Percentiles rank a stretch among this genome's conserved stretches.
Evolutionary conservation across 2,113 vertebrate genomes (phyloP).

Genomic region (Dromaius novaehollandiae): DNA sequence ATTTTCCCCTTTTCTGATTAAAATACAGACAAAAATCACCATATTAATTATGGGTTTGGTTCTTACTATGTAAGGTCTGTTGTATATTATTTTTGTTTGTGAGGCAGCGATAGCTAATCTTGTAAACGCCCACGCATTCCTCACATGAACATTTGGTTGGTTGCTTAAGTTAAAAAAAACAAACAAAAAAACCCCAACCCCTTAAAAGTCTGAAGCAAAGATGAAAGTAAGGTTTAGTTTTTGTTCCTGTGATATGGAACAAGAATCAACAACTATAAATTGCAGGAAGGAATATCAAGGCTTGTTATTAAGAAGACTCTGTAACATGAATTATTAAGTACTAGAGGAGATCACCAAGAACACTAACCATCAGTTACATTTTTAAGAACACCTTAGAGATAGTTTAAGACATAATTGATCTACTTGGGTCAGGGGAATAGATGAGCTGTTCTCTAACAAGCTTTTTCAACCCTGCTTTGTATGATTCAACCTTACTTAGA

Average conservation of each 20-base stretch:
- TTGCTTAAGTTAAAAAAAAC: not conserved
- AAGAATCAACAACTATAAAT: not conserved
- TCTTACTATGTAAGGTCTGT: not conserved
- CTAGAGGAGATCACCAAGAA: not conserved
- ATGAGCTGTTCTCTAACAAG: not conserved
- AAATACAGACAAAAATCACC: not conserved
- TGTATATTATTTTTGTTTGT: not conserved
- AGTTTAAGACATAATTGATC: not conserved
- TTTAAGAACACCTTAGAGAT: not conserved
- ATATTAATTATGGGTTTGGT: not conserved
- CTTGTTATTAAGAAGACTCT: not conserved
- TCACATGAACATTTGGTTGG: not conserved
- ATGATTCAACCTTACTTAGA: accelerated
- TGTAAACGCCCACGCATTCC: not conserved
- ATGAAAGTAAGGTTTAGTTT: not conserved
- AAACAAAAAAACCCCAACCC: not conserved
- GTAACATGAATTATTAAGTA: not conserved
- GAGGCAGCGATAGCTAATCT: not conserved
- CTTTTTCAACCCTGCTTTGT: not conserved
- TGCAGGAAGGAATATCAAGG: not conserved
- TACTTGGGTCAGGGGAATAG: accelerated
- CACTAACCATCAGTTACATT: not conserved
- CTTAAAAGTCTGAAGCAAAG: not conserved
- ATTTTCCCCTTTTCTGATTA: not conserved
- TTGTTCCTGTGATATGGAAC: not conserved